These are phyloP conservation scores for Latrodectus elegans DNA, from an alignment of 2,888 invertebrate genomes.

Conservation along the genomic window DNA sequence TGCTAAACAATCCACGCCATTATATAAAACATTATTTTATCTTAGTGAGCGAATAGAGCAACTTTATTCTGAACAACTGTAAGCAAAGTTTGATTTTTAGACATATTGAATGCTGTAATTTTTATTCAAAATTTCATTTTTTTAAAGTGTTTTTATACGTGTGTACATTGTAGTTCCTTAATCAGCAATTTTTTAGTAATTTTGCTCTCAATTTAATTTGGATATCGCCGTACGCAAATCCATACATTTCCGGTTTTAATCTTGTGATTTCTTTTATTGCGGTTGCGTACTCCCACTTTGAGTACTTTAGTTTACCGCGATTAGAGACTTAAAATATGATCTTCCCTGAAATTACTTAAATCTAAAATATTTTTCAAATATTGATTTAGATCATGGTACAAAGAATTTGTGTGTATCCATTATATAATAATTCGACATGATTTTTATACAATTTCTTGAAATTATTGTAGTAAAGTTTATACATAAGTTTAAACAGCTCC, in stretches of 20 bases:
- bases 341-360: not conserved
- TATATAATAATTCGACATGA: not conserved
- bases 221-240: too few species aligned
- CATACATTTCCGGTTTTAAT: not conserved
- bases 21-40: too few species aligned
- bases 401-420: not conserved
- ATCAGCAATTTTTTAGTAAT: too few species aligned
- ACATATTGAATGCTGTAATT: too few species aligned
- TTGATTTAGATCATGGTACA: not conserved
- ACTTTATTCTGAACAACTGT: too few species aligned
- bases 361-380: not conserved
- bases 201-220: too few species aligned
- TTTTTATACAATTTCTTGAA: not conserved
- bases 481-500: not conserved
- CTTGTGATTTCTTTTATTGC: slow-evolving; percentile 9
- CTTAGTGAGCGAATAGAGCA: too few species aligned
- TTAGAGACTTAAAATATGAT: not conserved
- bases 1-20: too few species aligned
- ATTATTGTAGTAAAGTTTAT: not conserved
- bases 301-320: not conserved
- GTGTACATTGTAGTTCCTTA: too few species aligned
- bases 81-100: too few species aligned
- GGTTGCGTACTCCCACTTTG: not conserved
- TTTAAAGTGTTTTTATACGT: too few species aligned
- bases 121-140: too few species aligned